Evolutionary conservation across 2,888 invertebrate genomes (phyloP), one percentile per base, ranked within the genome.

Genomic region (Altica lythri): DNA sequence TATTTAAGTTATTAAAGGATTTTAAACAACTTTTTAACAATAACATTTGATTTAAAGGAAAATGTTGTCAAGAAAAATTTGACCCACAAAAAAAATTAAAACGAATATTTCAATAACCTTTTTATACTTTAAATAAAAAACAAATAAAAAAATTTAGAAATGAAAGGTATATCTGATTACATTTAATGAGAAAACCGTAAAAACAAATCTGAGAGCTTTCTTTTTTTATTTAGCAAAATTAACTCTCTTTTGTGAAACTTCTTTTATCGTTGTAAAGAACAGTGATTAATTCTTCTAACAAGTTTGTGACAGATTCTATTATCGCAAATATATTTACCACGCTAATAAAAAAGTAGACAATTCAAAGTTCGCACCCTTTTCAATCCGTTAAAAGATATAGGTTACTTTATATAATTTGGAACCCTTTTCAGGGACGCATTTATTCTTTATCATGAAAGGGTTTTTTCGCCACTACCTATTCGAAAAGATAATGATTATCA

Each of bases 401-500:
- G 49, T 48, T 48, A 40, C 48, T 48, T 40, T 48, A 49, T 49
- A 25, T 49, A 49, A 49, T 49, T 49, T 40, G 49, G 17, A 30
- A 40, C 13, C 40, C 25, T 42, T 37, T 32, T 18, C 29, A 38
- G 49, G 49, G 32, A 40, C 48, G 18, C 48, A 42, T 49, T 49
- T 42, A 49, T 49, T 49, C 40, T 49, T 40, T 49, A 49, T 49
- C 49, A 32, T 22, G 40, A 40, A 49, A 49, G 32, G 40, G 49
- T 49, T 49, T 49, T 38, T 32, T 40, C 40, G 13, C n/a, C 18
- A 49, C 49, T 42, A 49, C 40, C 49, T 49, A 49, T 49, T 49
- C n/a, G 40, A 40, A 32, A 32, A 49, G 49, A 49, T 49, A 49
- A 49, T 49, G 49, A 49, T 49, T 49, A 49, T 49, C 49, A 32